These are phyloP conservation scores for Aythya baeri DNA, from an alignment of 2,113 vertebrate genomes.

Conservation along the genomic window DNA sequence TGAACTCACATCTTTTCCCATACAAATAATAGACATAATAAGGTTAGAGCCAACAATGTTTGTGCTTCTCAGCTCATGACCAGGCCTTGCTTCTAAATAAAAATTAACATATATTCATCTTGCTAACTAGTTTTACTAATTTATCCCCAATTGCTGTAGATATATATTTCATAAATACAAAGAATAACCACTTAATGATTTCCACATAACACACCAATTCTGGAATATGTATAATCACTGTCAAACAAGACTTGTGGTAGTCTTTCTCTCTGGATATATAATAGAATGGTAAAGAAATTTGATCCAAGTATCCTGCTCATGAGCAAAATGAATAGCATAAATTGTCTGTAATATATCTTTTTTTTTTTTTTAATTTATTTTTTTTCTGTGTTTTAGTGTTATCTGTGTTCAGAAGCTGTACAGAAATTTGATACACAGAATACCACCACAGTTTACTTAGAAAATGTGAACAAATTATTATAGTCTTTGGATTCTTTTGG, in stretches of 20 bases:
- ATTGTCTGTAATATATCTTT: background rate
- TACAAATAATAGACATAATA: background rate
- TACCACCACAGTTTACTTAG: background rate
- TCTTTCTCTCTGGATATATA: background rate
- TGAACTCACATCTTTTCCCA: rapidly evolving
- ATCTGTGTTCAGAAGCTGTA: background rate
- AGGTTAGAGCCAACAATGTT: background rate
- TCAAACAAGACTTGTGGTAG: background rate
- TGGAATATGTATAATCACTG: background rate
- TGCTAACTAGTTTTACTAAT: background rate
- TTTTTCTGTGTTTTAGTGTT: background rate
- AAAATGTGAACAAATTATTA: background rate
- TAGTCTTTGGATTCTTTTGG: background rate
- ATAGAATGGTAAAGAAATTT: background rate
- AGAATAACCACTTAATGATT: background rate
- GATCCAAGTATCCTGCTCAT: background rate
- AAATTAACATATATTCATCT: background rate
- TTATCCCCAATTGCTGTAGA: background rate
- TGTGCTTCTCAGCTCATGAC: background rate
- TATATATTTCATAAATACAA: background rate
- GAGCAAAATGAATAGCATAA: background rate
- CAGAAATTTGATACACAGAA: background rate
- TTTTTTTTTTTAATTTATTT: background rate
- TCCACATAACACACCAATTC: background rate
- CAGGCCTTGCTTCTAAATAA: background rate